These are phyloP conservation scores for Falco rusticolus DNA, from an alignment of 2,797 vertebrate genomes.

Conservation along the genomic window DNA sequence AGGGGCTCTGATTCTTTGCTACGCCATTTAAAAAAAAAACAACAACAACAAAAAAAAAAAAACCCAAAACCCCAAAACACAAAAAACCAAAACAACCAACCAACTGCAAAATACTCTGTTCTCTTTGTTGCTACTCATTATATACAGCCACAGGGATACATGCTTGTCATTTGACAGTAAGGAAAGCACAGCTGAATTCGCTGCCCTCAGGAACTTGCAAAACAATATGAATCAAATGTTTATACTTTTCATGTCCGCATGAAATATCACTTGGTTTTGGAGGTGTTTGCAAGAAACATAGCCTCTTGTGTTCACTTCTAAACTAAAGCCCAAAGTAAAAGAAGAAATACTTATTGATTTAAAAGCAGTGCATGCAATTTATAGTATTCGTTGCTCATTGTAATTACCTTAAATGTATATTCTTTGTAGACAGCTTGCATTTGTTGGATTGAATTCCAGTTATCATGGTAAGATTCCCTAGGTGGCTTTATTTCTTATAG, in stretches of 20 bases:
- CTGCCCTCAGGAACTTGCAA: constrained; percentile 21
- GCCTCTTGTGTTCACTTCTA: not conserved
- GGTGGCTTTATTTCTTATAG: not conserved
- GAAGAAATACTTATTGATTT: not conserved
- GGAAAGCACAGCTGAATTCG: constrained; percentile 16
- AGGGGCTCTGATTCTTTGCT: constrained; percentile 11
- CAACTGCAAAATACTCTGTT: not conserved
- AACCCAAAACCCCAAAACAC: too few relatives aligned
- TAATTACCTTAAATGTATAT: not conserved
- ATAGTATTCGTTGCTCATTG: not conserved
- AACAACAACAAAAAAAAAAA: too few relatives aligned
- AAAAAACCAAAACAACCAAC: too few relatives aligned
- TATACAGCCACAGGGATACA: constrained; percentile 1
- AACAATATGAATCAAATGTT: constrained; percentile 22
- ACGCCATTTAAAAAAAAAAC: not conserved
- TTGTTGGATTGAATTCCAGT: not conserved
- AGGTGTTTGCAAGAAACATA: not conserved
- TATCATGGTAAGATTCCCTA: not conserved
- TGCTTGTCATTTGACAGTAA: constrained; percentile 16
- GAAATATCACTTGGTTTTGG: not conserved
- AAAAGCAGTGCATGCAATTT: not conserved
- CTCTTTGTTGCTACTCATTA: constrained; percentile 23
- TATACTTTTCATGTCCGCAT: not conserved
- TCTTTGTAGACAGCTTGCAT: not conserved
- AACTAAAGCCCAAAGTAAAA: not conserved